Conservation (phyloP, 2,888 invertebrate species). For the Monoplex corrugatus region DNA sequence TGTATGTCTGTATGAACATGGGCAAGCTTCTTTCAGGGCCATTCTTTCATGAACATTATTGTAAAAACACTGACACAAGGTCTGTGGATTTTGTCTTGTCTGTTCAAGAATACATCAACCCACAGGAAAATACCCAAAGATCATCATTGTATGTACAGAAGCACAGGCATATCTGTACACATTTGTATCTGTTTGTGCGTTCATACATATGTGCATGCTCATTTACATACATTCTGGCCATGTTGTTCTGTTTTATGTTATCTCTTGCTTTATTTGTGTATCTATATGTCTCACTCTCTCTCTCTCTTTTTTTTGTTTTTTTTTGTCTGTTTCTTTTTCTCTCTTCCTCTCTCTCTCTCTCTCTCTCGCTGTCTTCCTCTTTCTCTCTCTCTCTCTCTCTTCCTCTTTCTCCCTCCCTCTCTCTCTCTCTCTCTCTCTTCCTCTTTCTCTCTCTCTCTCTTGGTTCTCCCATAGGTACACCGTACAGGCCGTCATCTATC, state of each 20-base stretch:
- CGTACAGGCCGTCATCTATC: too few relatives aligned
- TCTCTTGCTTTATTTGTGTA: background rate
- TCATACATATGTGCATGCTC: too few relatives aligned
- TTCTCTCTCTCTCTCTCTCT: constrained; percentile 5
- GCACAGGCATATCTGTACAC: too few relatives aligned
- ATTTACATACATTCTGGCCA: background rate
- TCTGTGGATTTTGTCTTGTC: too few relatives aligned
- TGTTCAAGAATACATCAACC: too few relatives aligned
- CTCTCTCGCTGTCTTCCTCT: background rate
- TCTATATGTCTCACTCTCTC: background rate
- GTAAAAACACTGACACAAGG: too few relatives aligned
- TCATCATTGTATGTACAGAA: too few relatives aligned
- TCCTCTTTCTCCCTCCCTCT: constrained; percentile 13
- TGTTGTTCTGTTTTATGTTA: background rate
- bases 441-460: constrained; percentile 22
- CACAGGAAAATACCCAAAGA: too few relatives aligned
- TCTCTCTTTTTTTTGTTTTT: background rate
- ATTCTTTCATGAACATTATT: too few relatives aligned
- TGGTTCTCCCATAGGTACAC: background rate
- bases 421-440: constrained; percentile 5
- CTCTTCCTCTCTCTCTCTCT: background rate
- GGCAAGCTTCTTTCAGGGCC: too few relatives aligned
- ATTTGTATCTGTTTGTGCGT: too few relatives aligned
- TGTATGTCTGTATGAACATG: too few relatives aligned
- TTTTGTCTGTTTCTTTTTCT: background rate